These are phyloP conservation scores for Camelus dromedarius DNA, from an alignment of 2,113 vertebrate species.

Conservation along the genomic window DNA sequence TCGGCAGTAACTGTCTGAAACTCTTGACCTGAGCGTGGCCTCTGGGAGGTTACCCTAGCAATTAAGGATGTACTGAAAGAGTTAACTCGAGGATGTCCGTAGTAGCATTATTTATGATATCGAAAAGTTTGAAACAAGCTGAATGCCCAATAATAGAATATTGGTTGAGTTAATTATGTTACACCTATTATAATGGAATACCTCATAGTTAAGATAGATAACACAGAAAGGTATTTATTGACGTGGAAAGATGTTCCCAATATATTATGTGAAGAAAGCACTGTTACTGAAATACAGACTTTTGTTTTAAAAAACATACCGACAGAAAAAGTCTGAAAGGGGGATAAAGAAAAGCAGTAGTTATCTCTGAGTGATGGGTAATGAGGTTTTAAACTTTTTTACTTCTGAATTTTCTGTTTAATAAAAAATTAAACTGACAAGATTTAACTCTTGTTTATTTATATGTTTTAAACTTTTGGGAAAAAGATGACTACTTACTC, in stretches of 20 bases:
- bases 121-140: constrained; percentile 28
- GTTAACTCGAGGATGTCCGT: neutral
- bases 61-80: neutral
- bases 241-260: neutral
- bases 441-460: constrained; percentile 19
- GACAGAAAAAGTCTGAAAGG: neutral
- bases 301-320: neutral
- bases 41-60: neutral
- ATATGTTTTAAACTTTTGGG: neutral
- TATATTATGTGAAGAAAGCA: neutral
- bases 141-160: neutral
- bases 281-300: neutral
- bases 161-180: neutral
- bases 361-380: neutral
- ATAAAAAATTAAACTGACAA: neutral
- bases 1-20: neutral
- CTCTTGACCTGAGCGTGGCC: neutral
- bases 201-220: neutral
- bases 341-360: neutral
- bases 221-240: neutral
- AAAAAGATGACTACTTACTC: neutral
- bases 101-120: neutral
- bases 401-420: constrained; percentile 38
- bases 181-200: neutral
- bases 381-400: constrained; percentile 31